Conservation (phyloP, 53 echinoderm and acorn worm species). For the Zoroaster sp. region DNA sequence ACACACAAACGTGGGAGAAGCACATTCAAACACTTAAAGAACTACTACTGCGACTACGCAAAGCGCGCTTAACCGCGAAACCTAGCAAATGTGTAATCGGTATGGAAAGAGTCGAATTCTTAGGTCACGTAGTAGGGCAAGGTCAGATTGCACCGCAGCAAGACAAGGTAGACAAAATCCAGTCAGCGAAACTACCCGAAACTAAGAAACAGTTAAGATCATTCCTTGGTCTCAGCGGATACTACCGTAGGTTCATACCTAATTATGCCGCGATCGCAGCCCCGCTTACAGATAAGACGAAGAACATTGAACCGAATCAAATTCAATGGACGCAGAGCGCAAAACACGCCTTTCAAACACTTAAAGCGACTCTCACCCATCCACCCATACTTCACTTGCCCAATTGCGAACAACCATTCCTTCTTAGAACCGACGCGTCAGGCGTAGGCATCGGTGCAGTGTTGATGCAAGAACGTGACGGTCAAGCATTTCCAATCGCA, state of each 20-base stretch:
- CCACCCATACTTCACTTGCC: background rate
- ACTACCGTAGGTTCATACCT: slow-evolving; percentile 33
- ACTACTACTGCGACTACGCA: slow-evolving; percentile 3
- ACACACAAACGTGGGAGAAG: slow-evolving; percentile 29
- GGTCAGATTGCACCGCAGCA: slow-evolving; percentile 19
- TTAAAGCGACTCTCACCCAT: slow-evolving; percentile 8
- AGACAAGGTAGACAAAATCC: slow-evolving; percentile 15
- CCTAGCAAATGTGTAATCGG: slow-evolving; percentile 49
- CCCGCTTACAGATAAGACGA: slow-evolving; percentile 35
- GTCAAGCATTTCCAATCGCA: slow-evolving; percentile 46
- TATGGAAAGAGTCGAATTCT: slow-evolving; percentile 9
- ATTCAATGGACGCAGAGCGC: slow-evolving; percentile 22
- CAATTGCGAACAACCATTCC: slow-evolving; percentile 39
- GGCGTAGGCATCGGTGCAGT: slow-evolving; percentile 56
- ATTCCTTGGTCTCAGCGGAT: slow-evolving; percentile 15
- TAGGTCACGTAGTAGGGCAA: slow-evolving; percentile 35
- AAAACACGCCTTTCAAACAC: slow-evolving; percentile 20
- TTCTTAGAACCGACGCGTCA: slow-evolving; percentile 61
- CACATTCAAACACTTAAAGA: background rate
- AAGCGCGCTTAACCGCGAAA: slow-evolving; percentile 6
- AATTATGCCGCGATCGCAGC: slow-evolving; percentile 35
- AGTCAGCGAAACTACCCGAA: background rate
- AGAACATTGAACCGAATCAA: slow-evolving; percentile 5
- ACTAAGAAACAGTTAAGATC: slow-evolving; percentile 42
- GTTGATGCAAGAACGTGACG: slow-evolving; percentile 59